phyloP scores from a whole-genome alignment of 2,888 invertebrate genomes.

The Andrena dorsata region DNA sequence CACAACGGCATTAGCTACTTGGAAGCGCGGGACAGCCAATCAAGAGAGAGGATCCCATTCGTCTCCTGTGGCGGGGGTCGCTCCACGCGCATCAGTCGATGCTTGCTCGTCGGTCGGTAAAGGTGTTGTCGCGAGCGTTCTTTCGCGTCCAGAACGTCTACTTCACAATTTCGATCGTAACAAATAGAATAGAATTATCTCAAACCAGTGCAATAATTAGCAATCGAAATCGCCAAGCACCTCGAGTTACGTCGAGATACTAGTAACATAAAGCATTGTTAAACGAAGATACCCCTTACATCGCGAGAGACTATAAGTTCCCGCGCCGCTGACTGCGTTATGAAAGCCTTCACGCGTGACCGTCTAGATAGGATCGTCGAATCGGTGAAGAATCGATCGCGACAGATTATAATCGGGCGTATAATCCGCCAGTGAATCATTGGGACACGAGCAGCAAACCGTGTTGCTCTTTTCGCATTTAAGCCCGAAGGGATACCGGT shows the following conservation, averaged over 20 bases:
- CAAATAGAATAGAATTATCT: conserved; percentile 1
- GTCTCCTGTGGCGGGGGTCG: conserved; percentile 52
- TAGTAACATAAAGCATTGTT: not conserved
- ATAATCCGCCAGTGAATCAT: not conserved
- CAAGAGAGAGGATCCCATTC: conserved; percentile 52
- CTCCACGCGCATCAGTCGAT: conserved; percentile 64
- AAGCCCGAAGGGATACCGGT: not conserved
- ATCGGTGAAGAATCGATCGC: not conserved
- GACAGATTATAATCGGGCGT: not conserved
- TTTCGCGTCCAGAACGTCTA: conserved; percentile 23
- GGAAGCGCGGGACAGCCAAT: conserved; percentile 50
- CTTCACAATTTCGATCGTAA: not conserved
- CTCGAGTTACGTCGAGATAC: not conserved
- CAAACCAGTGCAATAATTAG: conserved; percentile 5
- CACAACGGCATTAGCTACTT: conserved; percentile 40
- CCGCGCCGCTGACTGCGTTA: not conserved
- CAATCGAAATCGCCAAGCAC: not conserved
- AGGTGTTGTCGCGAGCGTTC: conserved; percentile 44
- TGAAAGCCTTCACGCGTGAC: not conserved
- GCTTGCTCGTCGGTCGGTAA: conserved; percentile 61
- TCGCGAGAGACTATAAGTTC: not conserved
- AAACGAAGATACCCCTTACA: not conserved
- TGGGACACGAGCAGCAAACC: not conserved
- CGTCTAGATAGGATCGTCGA: not conserved
- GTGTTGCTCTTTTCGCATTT: not conserved